A percentile compares a stretch with the other conserved stretches of the same genome.
These are phyloP conservation scores for Thunnus thynnus DNA, from an alignment of 2,113 vertebrate genomes.

Conservation along the genomic window DNA sequence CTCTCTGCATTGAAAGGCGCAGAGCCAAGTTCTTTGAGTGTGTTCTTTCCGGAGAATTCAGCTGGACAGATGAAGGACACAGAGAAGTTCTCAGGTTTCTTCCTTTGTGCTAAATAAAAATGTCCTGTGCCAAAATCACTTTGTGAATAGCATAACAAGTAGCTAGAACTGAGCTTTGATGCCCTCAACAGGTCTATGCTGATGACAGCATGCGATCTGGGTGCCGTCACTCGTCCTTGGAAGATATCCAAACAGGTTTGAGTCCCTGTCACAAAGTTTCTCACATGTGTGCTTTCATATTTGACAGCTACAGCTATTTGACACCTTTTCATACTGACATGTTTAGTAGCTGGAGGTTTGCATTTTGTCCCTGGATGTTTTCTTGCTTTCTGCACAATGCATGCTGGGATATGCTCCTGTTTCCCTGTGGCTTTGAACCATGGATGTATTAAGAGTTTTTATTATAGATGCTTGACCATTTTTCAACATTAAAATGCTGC, in stretches of 20 bases:
- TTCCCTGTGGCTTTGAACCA: conserved; percentile 1
- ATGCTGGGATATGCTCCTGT: background rate
- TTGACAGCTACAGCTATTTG: background rate
- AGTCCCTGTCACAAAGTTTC: background rate
- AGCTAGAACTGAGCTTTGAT: conserved; percentile 19
- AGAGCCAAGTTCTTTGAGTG: conserved; percentile 84
- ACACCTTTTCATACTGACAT: background rate
- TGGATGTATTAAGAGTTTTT: conserved; percentile 10
- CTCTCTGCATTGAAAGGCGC: conserved; percentile 70
- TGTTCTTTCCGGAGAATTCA: conserved; percentile 82
- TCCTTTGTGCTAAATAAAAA: conserved; percentile 5
- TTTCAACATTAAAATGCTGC: background rate
- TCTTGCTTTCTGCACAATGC: background rate
- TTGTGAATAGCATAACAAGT: background rate
- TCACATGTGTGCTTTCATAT: background rate
- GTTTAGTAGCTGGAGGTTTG: background rate
- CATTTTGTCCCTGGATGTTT: background rate
- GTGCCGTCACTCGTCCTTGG: conserved; percentile 98
- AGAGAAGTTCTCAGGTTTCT: conserved; percentile 83
- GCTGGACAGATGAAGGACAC: conserved; percentile 83
- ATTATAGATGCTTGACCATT: background rate
- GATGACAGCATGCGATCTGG: conserved; percentile 99
- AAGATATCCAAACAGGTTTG: conserved; percentile 98
- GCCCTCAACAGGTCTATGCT: conserved; percentile 93
- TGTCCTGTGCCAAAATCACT: background rate